phyloP scores from a whole-genome alignment of 2,113 vertebrate species.

The Zosterops pallidus region DNA sequence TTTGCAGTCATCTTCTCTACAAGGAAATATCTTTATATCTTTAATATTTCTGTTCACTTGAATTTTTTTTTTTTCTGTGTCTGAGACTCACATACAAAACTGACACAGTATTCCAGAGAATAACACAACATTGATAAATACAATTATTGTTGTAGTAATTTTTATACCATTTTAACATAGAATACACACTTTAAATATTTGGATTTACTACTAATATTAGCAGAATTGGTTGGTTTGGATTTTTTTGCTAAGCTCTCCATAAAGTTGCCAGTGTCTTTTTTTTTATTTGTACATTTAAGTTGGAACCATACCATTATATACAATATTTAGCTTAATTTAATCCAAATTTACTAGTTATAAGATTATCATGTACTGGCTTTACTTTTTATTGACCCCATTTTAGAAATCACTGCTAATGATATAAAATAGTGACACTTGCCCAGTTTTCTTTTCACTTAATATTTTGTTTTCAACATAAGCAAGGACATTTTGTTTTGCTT shows the following conservation, averaged over 20 bases:
- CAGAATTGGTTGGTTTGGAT: neutral
- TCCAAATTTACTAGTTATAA: neutral
- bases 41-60: neutral
- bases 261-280: neutral
- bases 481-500: neutral
- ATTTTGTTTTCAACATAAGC: neutral
- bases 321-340: neutral
- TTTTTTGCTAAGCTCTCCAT: neutral
- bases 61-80: neutral
- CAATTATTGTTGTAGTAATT: neutral
- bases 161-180: neutral
- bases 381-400: neutral
- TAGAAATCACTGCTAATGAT: neutral
- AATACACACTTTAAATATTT: neutral
- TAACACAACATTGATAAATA: neutral
- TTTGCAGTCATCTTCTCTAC: neutral
- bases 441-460: neutral
- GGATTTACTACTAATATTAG: neutral
- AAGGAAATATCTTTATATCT: neutral
- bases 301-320: neutral
- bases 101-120: neutral
- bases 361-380: neutral
- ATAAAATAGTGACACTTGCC: neutral
- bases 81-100: neutral
- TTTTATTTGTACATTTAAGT: neutral